Percentiles rank a stretch among this genome's conserved stretches.
Evolutionary conservation across 2,113 vertebrate species (phyloP).

Genomic region (Oreamnos americanus): DNA sequence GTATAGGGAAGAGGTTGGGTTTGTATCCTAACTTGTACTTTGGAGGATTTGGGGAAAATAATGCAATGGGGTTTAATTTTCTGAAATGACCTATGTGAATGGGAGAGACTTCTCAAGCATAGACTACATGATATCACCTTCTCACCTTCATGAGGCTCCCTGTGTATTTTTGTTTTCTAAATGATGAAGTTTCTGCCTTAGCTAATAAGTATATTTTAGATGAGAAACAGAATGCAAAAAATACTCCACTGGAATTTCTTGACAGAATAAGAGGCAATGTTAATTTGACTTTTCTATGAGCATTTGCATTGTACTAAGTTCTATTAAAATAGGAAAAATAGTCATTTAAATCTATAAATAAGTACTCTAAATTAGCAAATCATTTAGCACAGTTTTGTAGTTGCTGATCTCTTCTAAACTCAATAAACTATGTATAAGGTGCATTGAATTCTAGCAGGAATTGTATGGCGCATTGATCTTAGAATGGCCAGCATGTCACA

Average conservation of each 20-base stretch:
- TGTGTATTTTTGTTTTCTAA: neutral
- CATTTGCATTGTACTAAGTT: neutral
- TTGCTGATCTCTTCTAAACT: neutral
- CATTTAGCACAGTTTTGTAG: neutral
- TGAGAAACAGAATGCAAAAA: neutral
- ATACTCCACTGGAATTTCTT: neutral
- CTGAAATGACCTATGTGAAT: neutral
- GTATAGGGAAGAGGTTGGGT: too few relatives aligned
- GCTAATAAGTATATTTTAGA: neutral
- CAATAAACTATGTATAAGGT: neutral
- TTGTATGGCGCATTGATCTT: neutral
- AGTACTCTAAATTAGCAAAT: neutral
- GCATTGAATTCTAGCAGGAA: neutral
- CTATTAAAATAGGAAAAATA: neutral
- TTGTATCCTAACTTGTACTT: neutral
- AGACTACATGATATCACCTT: neutral
- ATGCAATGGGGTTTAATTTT: neutral
- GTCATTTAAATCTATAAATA: neutral
- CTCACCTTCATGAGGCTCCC: neutral
- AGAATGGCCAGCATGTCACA: neutral
- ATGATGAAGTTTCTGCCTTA: neutral
- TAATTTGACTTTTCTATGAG: neutral
- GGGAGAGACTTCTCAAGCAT: neutral
- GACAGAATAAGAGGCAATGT: neutral
- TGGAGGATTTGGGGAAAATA: neutral